Base-by-base conservation (phyloP, 2,888 invertebrate species). In the Eristalinus sepulchralis region DNA sequence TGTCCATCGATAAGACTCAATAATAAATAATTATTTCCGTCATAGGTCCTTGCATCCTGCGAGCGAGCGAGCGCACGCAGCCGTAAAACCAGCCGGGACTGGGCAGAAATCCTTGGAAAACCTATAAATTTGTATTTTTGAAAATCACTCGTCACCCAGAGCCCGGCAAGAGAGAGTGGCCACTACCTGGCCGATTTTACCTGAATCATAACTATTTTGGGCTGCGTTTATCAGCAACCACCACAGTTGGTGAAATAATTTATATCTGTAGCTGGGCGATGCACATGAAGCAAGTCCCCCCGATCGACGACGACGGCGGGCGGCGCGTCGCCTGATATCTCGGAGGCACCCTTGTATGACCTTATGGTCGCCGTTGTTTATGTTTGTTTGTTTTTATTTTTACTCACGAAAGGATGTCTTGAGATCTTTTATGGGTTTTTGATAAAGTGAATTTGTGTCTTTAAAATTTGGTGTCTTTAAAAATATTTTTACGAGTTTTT, bases 1-100 rank as follows among this genome's bases (percentile, higher is more conserved):
- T 72, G 24, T 67, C 57, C 76, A 82, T 82, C 85, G 85, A 85
- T 85, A 85, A 85, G 72, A 70, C 60, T 77, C 68, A 77, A 85
- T 82, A 85, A 82, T 85, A 85, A 85, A 85, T 85, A 85, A 85
- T 85, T 85, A 82, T 77, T 73, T 85, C 82, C 82, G 81, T 82
- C 82, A 84, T 34, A 82, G 77, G 47, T 85, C 85, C 82, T 85
- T 81, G 47, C 24, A 72, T 84, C 84, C 84, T 84, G 83, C 75
- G 73, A 83, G 27, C 27, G 62, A 34, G 5, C 57, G 33, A 64
- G 24, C 53, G 24, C 59, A 10, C 34, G 34, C 76, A 76, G 36
- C 70, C 60, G 70, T 75, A 75, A 83, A 83, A 68, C 67, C 11
- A 36, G 57, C 31, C 39, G 71, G 20, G 34, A 62, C 24, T 27